Base-by-base conservation (phyloP, 1,140 invertebrate genomes). In the Hydropsyche tenuis region DNA sequence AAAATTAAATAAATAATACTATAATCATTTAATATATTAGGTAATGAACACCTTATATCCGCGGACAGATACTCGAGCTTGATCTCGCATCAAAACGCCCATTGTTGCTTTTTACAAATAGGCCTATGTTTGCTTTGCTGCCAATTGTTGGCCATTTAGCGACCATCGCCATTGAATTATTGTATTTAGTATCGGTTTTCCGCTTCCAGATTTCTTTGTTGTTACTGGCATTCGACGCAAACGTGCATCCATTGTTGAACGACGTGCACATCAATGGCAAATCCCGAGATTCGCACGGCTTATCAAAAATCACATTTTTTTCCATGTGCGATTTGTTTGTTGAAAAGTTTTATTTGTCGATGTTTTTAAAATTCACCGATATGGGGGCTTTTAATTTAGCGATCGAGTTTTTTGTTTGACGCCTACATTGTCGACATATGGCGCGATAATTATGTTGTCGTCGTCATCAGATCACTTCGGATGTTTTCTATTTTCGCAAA, bases 161-260 rank as follows among this genome's bases (percentile, higher is more conserved):
- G 63, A 64, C 45, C 73, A 69, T 60, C 37, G 42, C 69, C 70
- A 77, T 74, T 66, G 73, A 74, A 73, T 63, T 70, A 66, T 71
- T 72, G 75, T 77, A 74, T 77, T 37, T 72, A 74, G 73, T 70
- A 64, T 77, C 75, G 75, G 75, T 77, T 77, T 77, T 77, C 75
- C 73, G 75, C 73, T 77, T 77, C 73, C 70, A 73, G 70, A 51
- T 73, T 18, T 66, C 66, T 65, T 77, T 74, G 72, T 73, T 72
- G 70, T 46, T 4, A 23, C 43, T 18, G 3, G 48, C 30, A 68
- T 76, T 76, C 75, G 70, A 6, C 11, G 43, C 65, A 74, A 77
- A 69, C 60, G 62, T 42, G 37, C 65, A 45, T 6, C 63, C 72
- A 72, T 77, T 77, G 75, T 77, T 69, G 69, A 53, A 46, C 65